Evolutionary conservation across 2,797 vertebrate species (phyloP), one percentile per base, ranked within the genome.

Genomic region (Sebastes minor): DNA sequence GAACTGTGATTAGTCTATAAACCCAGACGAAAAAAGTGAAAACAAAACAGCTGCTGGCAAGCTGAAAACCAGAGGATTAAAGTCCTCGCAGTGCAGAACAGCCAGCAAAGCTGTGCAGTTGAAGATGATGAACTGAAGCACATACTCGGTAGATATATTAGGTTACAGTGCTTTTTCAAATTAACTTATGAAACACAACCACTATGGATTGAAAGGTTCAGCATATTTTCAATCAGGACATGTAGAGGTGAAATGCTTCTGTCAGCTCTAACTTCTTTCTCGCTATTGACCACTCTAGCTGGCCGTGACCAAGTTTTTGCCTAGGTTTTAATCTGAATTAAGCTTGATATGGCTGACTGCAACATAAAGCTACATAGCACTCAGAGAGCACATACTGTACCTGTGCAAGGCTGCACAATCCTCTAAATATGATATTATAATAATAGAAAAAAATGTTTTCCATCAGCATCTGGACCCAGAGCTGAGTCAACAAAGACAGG

Each of bases 121-220:
- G 20, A 77, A 57, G 79, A 61, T 11, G 5, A 77, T 69, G 66
- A 81, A 53, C 22, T 1, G 3, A 73, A 28, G 30, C 33, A 27
- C 9, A 62, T 7, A 52, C 22, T 70, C 53, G 56, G 28, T 55
- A 66, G 35, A 75, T 57, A 42, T 69, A 83, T 81, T 65, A 49
- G 23, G 23, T 79, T 77, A 70, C n/a, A 49, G 76, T 30, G 52
- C 42, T 38, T 62, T 72, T 87, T 82, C 46, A 77, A 46, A 71
- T 85, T 67, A 82, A 66, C 65, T 84, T 63, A 81, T 49, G 71
- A 89, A 83, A 82, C 56, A 67, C 35, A 81, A 67, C 59, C 28
- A 56, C 63, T 20, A 56, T 33, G 42, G 42, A 82, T 20, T 76
- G 49, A 80, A 59, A 67, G 22, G 25, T 69, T 71, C 70, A 67